Percentiles rank a stretch among this genome's conserved stretches.
phyloP scores from a whole-genome alignment of 2,113 vertebrate species.

The Corythoichthys intestinalis region DNA sequence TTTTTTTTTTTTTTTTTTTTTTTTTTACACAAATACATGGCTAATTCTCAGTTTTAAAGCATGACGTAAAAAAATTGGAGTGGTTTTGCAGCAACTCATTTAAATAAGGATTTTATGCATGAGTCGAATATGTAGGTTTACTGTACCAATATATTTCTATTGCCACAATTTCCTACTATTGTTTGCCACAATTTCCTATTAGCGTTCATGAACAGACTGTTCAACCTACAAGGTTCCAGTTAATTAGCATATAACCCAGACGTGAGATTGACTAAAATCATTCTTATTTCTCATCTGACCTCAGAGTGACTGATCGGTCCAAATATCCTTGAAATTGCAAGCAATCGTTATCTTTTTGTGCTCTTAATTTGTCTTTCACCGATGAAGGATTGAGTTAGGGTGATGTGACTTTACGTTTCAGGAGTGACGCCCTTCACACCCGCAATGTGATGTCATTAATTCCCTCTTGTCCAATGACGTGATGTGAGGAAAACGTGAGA shows the following conservation, averaged over 20 bases:
- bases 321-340: conserved; percentile 46
- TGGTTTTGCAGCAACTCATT: no score
- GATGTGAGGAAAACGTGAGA: conserved; percentile 3
- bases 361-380: conserved; percentile 42
- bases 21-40: not conserved
- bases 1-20: not conserved
- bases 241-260: conserved; percentile 1
- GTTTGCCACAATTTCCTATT: not conserved
- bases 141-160: not conserved
- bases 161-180: not conserved
- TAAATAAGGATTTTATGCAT: not conserved
- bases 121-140: not conserved
- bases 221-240: not conserved
- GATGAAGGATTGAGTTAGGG: conserved; percentile 17
- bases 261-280: not conserved
- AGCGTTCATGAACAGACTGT: not conserved
- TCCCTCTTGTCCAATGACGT: conserved; percentile 8
- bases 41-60: no score
- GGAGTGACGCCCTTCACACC: conserved; percentile 35
- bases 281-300: not conserved
- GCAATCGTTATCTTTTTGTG: conserved; percentile 29
- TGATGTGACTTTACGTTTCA: conserved; percentile 21
- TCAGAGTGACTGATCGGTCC: conserved; percentile 1
- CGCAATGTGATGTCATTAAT: conserved; percentile 40
- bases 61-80: no score